Conservation (phyloP, 2,797 vertebrate species). For the Amblyopsis hoosieri region DNA sequence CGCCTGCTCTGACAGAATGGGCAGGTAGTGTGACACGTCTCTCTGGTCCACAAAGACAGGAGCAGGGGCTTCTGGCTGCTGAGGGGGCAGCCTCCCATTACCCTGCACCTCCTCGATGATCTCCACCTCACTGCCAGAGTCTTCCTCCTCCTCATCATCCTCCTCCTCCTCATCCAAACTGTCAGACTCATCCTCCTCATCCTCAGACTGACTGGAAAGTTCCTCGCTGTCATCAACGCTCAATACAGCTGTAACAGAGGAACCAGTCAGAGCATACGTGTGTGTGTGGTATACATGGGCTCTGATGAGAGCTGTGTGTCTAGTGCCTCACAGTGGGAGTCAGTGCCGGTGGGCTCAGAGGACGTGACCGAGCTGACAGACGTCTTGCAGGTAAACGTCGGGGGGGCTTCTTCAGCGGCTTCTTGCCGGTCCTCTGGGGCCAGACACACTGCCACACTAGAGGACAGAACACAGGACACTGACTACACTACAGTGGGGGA, state of each 20-base stretch:
- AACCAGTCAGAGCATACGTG: not conserved
- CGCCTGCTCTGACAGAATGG: conserved; percentile 60
- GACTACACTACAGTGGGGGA: not conserved
- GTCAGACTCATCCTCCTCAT: conserved; percentile 49
- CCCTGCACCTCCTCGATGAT: conserved; percentile 79
- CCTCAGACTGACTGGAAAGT: conserved; percentile 69
- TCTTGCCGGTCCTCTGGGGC: conserved; percentile 42
- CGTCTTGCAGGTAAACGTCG: conserved; percentile 55
- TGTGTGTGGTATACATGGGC: not conserved
- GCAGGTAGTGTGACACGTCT: conserved; percentile 59
- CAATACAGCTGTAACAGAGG: conserved; percentile 74
- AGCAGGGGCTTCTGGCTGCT: conserved; percentile 53
- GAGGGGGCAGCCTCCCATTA: conserved; percentile 64
- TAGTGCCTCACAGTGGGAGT: conserved; percentile 74
- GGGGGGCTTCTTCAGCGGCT: conserved; percentile 28
- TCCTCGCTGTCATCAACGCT: conserved; percentile 80
- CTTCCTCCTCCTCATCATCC: conserved; percentile 57
- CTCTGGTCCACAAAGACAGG: conserved; percentile 44
- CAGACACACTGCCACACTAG: conserved; percentile 59
- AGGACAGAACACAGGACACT: not conserved
- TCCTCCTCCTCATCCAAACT: conserved; percentile 27
- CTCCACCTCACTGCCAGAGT: conserved; percentile 78
- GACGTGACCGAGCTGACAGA: conserved; percentile 63
- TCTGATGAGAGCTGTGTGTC: not conserved
- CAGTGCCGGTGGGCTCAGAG: conserved; percentile 70